These are phyloP conservation scores for Cremastinae sp. DNA, from an alignment of 2,888 invertebrate species.

Conservation along the genomic window DNA sequence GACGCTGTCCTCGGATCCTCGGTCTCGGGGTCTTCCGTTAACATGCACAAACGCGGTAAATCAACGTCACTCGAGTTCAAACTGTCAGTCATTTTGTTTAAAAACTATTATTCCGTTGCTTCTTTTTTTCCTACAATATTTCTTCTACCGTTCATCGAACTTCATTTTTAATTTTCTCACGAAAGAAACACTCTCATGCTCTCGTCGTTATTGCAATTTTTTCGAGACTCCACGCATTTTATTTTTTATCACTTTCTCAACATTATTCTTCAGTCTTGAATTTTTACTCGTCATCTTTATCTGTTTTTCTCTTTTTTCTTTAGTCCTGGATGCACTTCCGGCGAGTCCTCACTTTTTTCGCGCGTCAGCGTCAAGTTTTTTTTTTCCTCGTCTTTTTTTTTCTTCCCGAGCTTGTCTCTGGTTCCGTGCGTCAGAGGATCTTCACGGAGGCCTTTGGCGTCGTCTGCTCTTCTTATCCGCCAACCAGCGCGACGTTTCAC, in stretches of 20 bases:
- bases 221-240: too few species aligned
- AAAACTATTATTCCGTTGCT: slow-evolving; percentile 22
- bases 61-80: slow-evolving; percentile 63
- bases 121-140: slow-evolving; percentile 29
- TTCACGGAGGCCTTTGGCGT: slow-evolving; percentile 10
- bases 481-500: slow-evolving; percentile 41
- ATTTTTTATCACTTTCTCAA: too few species aligned
- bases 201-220: too few species aligned
- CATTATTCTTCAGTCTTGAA: background rate
- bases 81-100: slow-evolving; percentile 63
- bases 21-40: slow-evolving; percentile 70
- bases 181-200: too few species aligned
- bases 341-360: background rate
- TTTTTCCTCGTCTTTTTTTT: background rate
- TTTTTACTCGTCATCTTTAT: background rate
- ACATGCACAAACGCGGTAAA: slow-evolving; percentile 63
- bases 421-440: slow-evolving; percentile 23
- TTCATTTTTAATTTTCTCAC: slow-evolving; percentile 14
- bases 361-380: background rate
- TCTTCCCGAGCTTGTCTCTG: background rate
- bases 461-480: slow-evolving; percentile 39
- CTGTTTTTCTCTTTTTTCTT: background rate
- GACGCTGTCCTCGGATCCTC: slow-evolving; percentile 84
- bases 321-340: too few species aligned
- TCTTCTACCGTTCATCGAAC: slow-evolving; percentile 7